A percentile compares a stretch with the other conserved stretches of the same genome.
phyloP scores from a whole-genome alignment of 2,888 invertebrate species.

The Volucella inanis region DNA sequence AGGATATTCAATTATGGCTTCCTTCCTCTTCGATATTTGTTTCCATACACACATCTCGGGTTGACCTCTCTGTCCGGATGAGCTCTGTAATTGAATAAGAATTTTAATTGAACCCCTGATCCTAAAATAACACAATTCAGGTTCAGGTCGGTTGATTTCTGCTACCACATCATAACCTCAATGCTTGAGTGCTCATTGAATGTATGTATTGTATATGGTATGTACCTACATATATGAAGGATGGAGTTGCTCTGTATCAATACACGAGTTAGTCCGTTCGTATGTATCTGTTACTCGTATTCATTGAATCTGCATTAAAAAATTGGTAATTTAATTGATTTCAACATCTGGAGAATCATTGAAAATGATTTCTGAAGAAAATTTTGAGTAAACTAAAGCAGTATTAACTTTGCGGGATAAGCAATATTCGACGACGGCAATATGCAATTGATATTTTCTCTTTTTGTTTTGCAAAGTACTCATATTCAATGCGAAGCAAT shows the following conservation, averaged over 20 bases:
- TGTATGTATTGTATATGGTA: neutral
- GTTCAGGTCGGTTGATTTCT: slow-evolving; percentile 52
- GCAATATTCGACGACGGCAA: neutral
- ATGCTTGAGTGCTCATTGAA: slow-evolving; percentile 30
- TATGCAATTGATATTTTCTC: slow-evolving; percentile 26
- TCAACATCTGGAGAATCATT: slow-evolving; percentile 40
- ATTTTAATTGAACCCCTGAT: slow-evolving; percentile 72
- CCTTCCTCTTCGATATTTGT: slow-evolving; percentile 50
- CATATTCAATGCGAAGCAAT: slow-evolving; percentile 32
- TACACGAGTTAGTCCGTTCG: neutral
- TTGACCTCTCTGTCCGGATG: slow-evolving; percentile 49
- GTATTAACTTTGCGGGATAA: neutral
- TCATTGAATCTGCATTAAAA: neutral
- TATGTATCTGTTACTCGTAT: slow-evolving; percentile 16
- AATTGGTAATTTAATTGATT: slow-evolving; percentile 54
- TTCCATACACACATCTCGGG: slow-evolving; percentile 49
- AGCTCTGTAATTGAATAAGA: slow-evolving; percentile 70
- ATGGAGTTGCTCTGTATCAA: slow-evolving; percentile 3
- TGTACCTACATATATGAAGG: neutral
- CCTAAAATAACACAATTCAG: slow-evolving; percentile 71
- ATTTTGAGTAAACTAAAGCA: neutral
- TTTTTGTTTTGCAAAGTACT: slow-evolving; percentile 25
- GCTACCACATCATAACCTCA: slow-evolving; percentile 19
- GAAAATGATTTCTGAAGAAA: slow-evolving; percentile 9
- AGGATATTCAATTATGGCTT: slow-evolving; percentile 70